Conservation (phyloP, 2,888 invertebrate genomes). For the Pediacus dermestoides region DNA sequence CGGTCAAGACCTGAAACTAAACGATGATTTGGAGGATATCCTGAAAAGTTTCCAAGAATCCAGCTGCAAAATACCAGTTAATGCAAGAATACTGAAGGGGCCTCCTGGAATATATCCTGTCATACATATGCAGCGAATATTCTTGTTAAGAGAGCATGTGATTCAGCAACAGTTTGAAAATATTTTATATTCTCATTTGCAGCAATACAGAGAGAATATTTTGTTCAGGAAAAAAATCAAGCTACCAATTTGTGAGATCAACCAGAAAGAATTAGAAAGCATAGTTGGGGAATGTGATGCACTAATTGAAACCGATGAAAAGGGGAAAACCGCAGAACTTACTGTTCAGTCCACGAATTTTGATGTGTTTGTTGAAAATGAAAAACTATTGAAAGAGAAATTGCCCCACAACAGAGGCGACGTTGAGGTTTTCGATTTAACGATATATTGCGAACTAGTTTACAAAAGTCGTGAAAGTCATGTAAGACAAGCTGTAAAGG, state of each 20-base stretch:
- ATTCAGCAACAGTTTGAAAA: constrained; percentile 14
- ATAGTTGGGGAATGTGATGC: not conserved
- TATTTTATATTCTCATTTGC: constrained; percentile 15
- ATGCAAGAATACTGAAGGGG: constrained; percentile 14
- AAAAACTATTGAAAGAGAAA: constrained; percentile 12
- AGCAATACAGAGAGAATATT: constrained; percentile 12
- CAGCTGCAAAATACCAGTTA: not conserved
- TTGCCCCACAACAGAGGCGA: too few relatives aligned
- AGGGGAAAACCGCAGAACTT: constrained; percentile 6
- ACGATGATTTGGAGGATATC: not conserved
- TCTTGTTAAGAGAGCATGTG: constrained; percentile 16
- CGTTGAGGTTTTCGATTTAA: too few relatives aligned
- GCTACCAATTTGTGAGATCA: not conserved
- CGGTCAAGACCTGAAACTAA: not conserved
- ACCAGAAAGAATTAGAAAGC: not conserved
- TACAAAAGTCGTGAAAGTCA: constrained; percentile 18
- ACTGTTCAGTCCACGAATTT: constrained; percentile 16
- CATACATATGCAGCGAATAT: constrained; percentile 22
- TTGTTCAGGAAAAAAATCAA: not conserved
- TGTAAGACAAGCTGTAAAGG: constrained; percentile 25
- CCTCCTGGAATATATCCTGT: constrained; percentile 19
- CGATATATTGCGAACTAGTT: constrained; percentile 10
- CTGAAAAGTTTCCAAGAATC: not conserved
- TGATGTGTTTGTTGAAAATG: constrained; percentile 16
- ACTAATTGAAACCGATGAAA: too few relatives aligned